Percentiles rank a stretch among this genome's conserved stretches.
Conservation (phyloP, 2,113 vertebrate genomes). For the pig (Sus scrofa) region T2T-Sscrofa CM000812.6:51757001-51757500, state of each 20-base stretch:
- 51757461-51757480: not conserved
- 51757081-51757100: not conserved
- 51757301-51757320: not conserved
- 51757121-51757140: not conserved
- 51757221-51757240: not conserved
- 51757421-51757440: not conserved
- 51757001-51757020: not conserved
- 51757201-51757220: not conserved
- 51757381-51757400: not conserved
- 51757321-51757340: not conserved
- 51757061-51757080: not conserved
- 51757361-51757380: constrained; percentile 3
- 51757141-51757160: not conserved
- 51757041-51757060: not conserved
- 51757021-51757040: not conserved
- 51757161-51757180: not conserved
- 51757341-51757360: not conserved
- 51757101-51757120: not conserved
- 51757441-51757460: not conserved
- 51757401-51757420: not conserved
- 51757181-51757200: not conserved
- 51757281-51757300: not conserved
- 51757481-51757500: not conserved
- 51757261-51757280: not conserved
- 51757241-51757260: not conserved